Conservation (phyloP, 2,113 vertebrate genomes). For the Lipotes vexillifer region DNA sequence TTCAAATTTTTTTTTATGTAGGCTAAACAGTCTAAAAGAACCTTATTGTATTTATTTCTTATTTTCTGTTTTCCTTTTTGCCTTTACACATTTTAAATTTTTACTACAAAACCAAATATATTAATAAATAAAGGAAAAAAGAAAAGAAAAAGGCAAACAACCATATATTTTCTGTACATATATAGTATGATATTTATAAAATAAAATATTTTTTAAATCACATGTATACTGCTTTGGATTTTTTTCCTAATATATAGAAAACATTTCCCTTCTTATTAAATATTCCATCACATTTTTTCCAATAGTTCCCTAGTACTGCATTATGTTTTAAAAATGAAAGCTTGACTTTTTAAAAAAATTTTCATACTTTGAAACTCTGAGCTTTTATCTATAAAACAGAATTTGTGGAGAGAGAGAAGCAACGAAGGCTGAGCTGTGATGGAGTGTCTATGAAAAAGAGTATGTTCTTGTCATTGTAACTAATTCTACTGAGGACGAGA, state of each 20-base stretch:
- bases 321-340: constrained; percentile 66
- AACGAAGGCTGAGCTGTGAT: neutral
- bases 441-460: constrained; percentile 57
- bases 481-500: constrained; percentile 51
- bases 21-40: neutral
- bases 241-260: neutral
- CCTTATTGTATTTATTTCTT: neutral
- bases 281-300: constrained; percentile 24
- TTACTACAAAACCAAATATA: neutral
- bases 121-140: neutral
- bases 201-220: neutral
- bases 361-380: constrained; percentile 66
- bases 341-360: constrained; percentile 47
- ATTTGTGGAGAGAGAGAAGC: neutral
- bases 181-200: neutral
- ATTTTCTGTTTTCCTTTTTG: neutral
- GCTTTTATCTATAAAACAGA: constrained; percentile 68
- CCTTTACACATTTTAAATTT: neutral
- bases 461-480: constrained; percentile 37
- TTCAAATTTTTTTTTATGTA: constrained; percentile 32
- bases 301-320: constrained; percentile 26
- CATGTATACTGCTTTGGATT: neutral
- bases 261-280: constrained; percentile 40
- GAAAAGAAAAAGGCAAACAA: neutral
- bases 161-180: neutral